These are phyloP conservation scores for Centropristis striata DNA, from an alignment of 2,113 vertebrate species.

Conservation along the genomic window DNA sequence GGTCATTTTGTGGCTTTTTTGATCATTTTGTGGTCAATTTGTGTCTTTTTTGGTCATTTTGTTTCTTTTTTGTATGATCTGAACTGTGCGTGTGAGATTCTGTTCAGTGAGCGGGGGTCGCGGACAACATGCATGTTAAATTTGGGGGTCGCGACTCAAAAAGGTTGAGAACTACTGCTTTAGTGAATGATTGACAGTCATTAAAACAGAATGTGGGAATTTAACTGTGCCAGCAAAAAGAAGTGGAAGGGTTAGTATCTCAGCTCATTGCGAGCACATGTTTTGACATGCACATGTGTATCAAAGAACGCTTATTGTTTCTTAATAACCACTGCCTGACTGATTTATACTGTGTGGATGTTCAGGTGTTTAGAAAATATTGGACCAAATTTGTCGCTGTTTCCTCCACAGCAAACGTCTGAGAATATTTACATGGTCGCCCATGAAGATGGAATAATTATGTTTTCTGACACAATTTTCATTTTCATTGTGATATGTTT, in stretches of 20 bases:
- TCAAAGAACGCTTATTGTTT: not conserved
- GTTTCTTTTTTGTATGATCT: too few relatives aligned
- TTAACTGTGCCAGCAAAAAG: conserved; percentile 2
- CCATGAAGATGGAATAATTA: too few relatives aligned
- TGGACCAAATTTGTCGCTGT: not conserved
- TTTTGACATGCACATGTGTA: conserved; percentile 35
- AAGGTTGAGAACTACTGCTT: too few relatives aligned
- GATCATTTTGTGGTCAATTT: too few relatives aligned
- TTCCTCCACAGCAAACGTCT: not conserved
- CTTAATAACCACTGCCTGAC: not conserved
- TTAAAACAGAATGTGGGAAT: conserved; percentile 26
- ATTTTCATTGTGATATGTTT: too few relatives aligned
- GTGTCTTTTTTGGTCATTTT: too few relatives aligned
- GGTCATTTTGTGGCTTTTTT: too few relatives aligned
- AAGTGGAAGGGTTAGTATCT: not conserved
- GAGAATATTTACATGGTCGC: not conserved
- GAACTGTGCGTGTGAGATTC: too few relatives aligned
- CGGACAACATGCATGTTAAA: too few relatives aligned
- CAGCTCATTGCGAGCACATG: conserved; percentile 6
- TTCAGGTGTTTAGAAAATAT: not conserved
- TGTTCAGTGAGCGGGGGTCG: too few relatives aligned
- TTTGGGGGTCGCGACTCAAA: too few relatives aligned
- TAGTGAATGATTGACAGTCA: conserved; percentile 16
- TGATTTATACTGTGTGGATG: conserved; percentile 1
- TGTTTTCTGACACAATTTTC: too few relatives aligned